These are phyloP conservation scores for Poeciliopsis prolifica DNA, from an alignment of 2,113 vertebrate species.

Conservation along the genomic window DNA sequence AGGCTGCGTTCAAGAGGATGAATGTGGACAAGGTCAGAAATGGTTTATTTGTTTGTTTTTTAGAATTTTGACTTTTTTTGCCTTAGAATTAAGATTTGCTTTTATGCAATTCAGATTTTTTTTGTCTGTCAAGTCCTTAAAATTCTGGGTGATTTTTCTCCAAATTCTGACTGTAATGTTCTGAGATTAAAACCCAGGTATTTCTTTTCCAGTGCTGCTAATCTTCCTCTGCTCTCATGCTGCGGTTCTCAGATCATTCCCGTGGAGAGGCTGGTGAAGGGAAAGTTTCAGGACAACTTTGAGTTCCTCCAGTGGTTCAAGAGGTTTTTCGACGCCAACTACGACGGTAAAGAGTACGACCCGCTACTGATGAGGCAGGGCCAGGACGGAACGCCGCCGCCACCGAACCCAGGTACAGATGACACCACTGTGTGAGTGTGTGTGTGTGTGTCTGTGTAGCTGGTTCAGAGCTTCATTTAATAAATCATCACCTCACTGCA, in stretches of 20 bases:
- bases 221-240: too few relatives aligned
- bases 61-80: too few relatives aligned
- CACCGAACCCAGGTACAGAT: slow-evolving; percentile 87
- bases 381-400: slow-evolving; percentile 85
- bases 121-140: too few relatives aligned
- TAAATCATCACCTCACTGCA: slow-evolving; percentile 52
- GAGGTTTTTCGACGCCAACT: slow-evolving; percentile 97
- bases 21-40: slow-evolving; percentile 86
- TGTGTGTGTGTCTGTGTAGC: background rate
- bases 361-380: slow-evolving; percentile 89
- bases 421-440: background rate
- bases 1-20: slow-evolving; percentile 96
- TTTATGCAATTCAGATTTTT: too few relatives aligned
- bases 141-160: too few relatives aligned
- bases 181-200: too few relatives aligned
- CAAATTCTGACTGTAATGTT: too few relatives aligned
- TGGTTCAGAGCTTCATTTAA: slow-evolving; percentile 32
- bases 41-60: too few relatives aligned
- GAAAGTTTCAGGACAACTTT: slow-evolving; percentile 98
- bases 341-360: slow-evolving; percentile 97
- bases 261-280: slow-evolving; percentile 93
- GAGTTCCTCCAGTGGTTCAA: slow-evolving; percentile 99
- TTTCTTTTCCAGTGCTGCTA: too few relatives aligned
- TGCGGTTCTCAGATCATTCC: slow-evolving; percentile 88
- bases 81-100: too few relatives aligned